Conservation (phyloP, 2,113 vertebrate species). For the Morphnarchus princeps region DNA sequence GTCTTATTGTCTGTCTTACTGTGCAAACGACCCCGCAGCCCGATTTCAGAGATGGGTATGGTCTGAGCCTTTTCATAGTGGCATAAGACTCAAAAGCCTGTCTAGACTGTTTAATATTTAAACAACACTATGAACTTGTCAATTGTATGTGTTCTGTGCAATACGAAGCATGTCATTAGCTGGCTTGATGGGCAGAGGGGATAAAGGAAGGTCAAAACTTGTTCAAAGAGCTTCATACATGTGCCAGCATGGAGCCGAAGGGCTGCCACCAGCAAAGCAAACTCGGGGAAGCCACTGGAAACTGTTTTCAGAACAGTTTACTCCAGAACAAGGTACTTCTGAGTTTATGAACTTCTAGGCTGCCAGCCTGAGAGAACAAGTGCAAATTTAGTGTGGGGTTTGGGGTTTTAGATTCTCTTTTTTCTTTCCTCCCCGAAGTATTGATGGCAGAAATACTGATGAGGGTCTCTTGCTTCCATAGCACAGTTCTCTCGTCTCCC, state of each 20-base stretch:
- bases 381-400: not conserved
- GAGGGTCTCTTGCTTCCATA: not conserved
- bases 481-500: not conserved
- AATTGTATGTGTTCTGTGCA: conserved; percentile 66
- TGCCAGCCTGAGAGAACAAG: conserved; percentile 39
- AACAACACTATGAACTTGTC: conserved; percentile 65
- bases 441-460: not conserved
- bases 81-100: conserved; percentile 34
- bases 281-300: conserved; percentile 28
- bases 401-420: conserved; percentile 1
- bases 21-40: conserved; percentile 59
- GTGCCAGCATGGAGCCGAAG: conserved; percentile 39
- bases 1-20: conserved; percentile 62
- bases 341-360: conserved; percentile 38
- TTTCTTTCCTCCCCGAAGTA: not conserved
- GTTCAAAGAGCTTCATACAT: conserved; percentile 36
- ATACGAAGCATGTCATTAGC: conserved; percentile 60
- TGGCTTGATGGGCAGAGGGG: conserved; percentile 51
- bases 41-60: conserved; percentile 46
- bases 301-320: conserved; percentile 25
- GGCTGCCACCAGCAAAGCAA: conserved; percentile 54
- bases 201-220: conserved; percentile 54
- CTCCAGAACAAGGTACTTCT: conserved; percentile 34
- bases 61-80: conserved; percentile 19
- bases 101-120: conserved; percentile 69